Base-by-base conservation (phyloP, 2,797 vertebrate genomes). In the Champsocephalus gunnari region DNA sequence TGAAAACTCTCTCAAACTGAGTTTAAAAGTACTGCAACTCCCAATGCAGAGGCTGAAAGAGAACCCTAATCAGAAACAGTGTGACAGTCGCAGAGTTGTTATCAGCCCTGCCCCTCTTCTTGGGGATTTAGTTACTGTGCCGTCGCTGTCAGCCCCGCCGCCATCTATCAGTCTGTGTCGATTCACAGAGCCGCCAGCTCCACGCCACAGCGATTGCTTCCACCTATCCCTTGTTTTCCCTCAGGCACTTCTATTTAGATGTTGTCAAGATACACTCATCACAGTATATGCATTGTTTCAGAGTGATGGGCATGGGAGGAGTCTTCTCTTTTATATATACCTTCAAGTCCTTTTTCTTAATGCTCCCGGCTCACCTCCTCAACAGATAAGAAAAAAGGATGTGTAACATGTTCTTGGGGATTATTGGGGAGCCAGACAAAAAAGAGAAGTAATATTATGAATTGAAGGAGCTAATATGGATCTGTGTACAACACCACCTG, bases 171-270 rank as follows among this genome's bases (percentile, higher is more conserved):
- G 78, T 68, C 79, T 12, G 43, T 75, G 87, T 89, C 77, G 61
- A 86, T 91, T 78, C 82, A 69, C 58, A 11, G 61, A 72, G 73
- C 81, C 49, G 28, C 19, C 63, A 79, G 79, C 78, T 71, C 86
- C 81, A 75, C 88, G 66, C 87, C 77, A 48, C 73, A 66, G 72
- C 63, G 43, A 85, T 63, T 76, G 79, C 84, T 81, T 88, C 81
- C 80, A 80, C 81, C 89, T 72, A 58, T 82, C 75, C 70, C 85
- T 87, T 81, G 85, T 89, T 92, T 88, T 89, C 79, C 50, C 75
- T 63, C 66, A 89, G 93, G 94, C 91, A 94, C 79, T 94, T 95
- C 92, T 85, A 95, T 95, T 95, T 94, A 95, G 95, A 95, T 95
- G 86, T 94, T 94, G 93, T 95, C 94, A 94, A 95, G 94, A 95